Evolutionary conservation across 2,888 invertebrate genomes (phyloP).

Genomic region (Drosophila subsilvestris): DNA sequence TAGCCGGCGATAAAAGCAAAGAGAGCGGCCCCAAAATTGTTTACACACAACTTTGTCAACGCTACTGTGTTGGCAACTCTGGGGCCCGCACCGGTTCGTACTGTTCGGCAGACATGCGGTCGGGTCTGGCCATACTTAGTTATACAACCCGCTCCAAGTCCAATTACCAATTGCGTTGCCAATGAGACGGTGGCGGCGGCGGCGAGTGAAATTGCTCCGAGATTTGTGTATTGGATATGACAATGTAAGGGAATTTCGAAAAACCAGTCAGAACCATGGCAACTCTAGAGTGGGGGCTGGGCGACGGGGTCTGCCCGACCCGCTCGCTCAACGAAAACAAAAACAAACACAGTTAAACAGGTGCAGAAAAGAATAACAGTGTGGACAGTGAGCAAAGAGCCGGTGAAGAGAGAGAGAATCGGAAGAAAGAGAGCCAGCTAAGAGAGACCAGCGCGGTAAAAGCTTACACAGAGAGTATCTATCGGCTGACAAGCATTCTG

Average conservation of each 20-base stretch:
- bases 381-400: constrained; percentile 6
- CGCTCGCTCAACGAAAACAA: constrained; percentile 39
- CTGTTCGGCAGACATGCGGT: constrained; percentile 38
- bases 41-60: constrained; percentile 60
- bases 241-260: constrained; percentile 60
- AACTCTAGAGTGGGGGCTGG: constrained; percentile 20
- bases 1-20: constrained; percentile 16
- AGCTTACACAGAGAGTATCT: constrained; percentile 21
- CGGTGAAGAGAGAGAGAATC: constrained; percentile 23
- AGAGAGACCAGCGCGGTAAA: constrained; percentile 13
- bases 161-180: constrained; percentile 13
- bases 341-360: constrained; percentile 73
- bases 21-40: constrained; percentile 52
- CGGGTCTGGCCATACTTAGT: constrained; percentile 32
- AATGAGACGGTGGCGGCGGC: constrained; percentile 32
- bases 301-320: background rate
- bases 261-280: constrained; percentile 67
- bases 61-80: constrained; percentile 55
- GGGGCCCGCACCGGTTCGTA: constrained; percentile 3
- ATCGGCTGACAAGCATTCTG: background rate
- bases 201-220: constrained; percentile 61
- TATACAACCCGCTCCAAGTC: constrained; percentile 63
- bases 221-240: constrained; percentile 31
- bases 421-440: background rate
- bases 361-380: constrained; percentile 69